These are phyloP conservation scores for Machimus rusticus DNA, from an alignment of 2,888 invertebrate species.

Conservation along the genomic window DNA sequence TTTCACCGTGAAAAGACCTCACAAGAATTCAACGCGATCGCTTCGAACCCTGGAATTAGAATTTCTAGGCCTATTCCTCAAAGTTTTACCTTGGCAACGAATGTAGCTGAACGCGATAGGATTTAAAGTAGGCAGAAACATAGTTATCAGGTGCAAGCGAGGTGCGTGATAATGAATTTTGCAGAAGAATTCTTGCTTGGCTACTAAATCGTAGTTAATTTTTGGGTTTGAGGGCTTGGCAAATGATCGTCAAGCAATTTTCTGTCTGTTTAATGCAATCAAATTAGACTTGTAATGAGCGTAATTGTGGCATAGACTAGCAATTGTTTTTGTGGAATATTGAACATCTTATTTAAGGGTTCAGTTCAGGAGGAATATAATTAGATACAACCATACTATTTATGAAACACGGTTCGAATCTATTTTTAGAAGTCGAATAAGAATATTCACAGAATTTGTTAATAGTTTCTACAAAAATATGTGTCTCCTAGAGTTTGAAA, in stretches of 20 bases:
- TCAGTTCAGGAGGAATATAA: no score
- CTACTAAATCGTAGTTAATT: slow-evolving; percentile 2
- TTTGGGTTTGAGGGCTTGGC: background rate
- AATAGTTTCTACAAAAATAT: no score
- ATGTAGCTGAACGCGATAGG: background rate
- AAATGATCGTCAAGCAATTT: background rate
- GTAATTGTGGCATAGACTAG: background rate
- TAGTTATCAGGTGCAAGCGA: no score
- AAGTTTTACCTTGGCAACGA: background rate
- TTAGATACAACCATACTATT: no score
- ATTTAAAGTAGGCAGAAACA: background rate
- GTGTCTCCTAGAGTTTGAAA: no score
- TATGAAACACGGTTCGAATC: no score
- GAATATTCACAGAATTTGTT: no score
- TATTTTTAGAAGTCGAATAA: no score
- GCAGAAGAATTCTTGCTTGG: background rate
- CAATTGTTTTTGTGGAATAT: background rate
- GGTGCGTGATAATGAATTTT: slow-evolving; percentile 6
- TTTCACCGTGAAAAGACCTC: background rate
- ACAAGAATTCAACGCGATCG: background rate
- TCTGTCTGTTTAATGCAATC: no score
- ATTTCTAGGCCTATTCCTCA: background rate
- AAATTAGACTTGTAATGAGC: background rate
- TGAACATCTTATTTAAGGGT: no score
- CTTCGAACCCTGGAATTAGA: background rate